A percentile compares a stretch with the other conserved stretches of the same genome.
These are phyloP conservation scores for Scortum barcoo DNA, from an alignment of 2,113 vertebrate species.

Conservation along the genomic window DNA sequence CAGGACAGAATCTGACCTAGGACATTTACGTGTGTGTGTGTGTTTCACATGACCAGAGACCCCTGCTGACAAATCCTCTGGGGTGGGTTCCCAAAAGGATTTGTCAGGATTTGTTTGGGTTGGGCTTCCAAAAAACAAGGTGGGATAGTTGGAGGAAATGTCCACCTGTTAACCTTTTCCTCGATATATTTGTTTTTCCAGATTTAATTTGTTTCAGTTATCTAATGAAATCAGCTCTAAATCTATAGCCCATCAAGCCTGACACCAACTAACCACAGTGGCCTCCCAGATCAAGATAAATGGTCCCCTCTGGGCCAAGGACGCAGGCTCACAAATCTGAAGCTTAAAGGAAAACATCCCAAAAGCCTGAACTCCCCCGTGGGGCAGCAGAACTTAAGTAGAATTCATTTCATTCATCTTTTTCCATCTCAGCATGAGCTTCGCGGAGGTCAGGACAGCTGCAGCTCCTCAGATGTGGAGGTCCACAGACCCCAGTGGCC, in stretches of 20 bases:
- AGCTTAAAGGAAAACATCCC: slow-evolving; percentile 10
- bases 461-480: slow-evolving; percentile 60
- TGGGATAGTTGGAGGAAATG: background rate
- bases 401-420: slow-evolving; percentile 51
- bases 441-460: slow-evolving; percentile 61
- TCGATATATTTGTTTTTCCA: background rate
- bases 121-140: background rate
- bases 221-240: background rate
- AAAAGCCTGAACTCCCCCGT: background rate
- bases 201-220: background rate
- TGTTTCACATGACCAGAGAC: background rate
- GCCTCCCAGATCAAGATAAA: slow-evolving; percentile 11
- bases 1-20: background rate
- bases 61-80: background rate
- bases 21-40: background rate
- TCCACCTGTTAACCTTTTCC: background rate
- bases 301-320: background rate
- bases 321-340: slow-evolving; percentile 3
- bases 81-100: background rate
- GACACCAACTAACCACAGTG: background rate
- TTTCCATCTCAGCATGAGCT: slow-evolving; percentile 36
- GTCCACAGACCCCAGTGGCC: slow-evolving; percentile 46
- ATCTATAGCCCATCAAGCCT: background rate
- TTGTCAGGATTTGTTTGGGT: too few species aligned
- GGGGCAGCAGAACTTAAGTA: background rate